phyloP scores from a whole-genome alignment of 1,140 invertebrate species.

The Eumaeus atala region DNA sequence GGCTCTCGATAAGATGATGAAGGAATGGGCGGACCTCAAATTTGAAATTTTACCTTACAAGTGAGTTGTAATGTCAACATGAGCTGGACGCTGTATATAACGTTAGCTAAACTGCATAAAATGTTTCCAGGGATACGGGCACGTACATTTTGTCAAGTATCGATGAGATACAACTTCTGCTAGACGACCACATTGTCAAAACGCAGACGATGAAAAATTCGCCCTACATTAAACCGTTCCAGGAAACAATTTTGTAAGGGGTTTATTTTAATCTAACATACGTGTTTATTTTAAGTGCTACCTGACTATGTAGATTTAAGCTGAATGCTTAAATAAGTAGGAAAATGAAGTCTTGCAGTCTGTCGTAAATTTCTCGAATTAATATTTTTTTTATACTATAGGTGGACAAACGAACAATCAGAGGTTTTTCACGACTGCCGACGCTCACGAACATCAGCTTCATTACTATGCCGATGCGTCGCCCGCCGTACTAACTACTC shows the following conservation, averaged over 20 bases:
- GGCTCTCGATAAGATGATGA: slow-evolving; percentile 91
- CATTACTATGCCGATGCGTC: too few species aligned
- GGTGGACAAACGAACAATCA: too few species aligned
- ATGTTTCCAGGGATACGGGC: slow-evolving; percentile 85
- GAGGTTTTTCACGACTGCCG: too few species aligned
- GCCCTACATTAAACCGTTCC: slow-evolving; percentile 97
- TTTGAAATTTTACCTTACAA: slow-evolving; percentile 85
- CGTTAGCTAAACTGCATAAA: not conserved
- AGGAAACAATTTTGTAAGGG: slow-evolving; percentile 82
- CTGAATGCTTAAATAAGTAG: too few species aligned
- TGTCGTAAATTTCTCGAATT: too few species aligned
- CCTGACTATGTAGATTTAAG: too few species aligned
- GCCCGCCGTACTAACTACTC: too few species aligned
- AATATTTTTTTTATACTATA: too few species aligned
- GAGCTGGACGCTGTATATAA: not conserved
- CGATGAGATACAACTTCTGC: slow-evolving; percentile 95
- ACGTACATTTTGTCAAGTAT: slow-evolving; percentile 92
- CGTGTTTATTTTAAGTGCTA: not conserved
- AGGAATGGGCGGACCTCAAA: slow-evolving; percentile 92
- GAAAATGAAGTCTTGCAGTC: too few species aligned
- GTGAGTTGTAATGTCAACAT: slow-evolving; percentile 34
- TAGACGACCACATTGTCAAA: slow-evolving; percentile 98
- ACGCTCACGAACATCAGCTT: too few species aligned
- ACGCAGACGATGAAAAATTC: slow-evolving; percentile 98
- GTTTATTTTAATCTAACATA: slow-evolving; percentile 21